Conservation (phyloP, 1,140 invertebrate species). For the Cyclina sinensis region DNA sequence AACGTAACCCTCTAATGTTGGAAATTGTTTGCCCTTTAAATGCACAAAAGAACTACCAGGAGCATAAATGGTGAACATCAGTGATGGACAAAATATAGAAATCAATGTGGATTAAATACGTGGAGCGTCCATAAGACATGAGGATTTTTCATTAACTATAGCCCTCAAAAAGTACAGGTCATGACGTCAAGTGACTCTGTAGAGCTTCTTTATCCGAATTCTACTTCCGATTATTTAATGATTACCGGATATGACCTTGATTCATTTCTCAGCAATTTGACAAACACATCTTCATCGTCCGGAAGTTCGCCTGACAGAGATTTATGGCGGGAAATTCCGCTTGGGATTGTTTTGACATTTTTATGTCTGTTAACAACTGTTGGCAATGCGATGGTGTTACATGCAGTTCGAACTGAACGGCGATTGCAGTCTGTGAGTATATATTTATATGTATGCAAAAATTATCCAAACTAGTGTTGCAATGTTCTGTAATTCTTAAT, state of each 20-base stretch:
- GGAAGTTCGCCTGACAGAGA: constrained; percentile 23
- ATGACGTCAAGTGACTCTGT: not conserved
- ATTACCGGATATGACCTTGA: not conserved
- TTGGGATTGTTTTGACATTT: constrained; percentile 78
- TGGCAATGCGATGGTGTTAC: constrained; percentile 84
- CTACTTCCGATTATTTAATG: not conserved
- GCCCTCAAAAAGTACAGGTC: not conserved
- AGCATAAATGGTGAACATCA: not conserved
- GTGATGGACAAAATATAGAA: no score
- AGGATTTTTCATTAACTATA: not conserved
- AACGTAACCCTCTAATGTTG: not conserved
- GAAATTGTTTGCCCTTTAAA: not conserved
- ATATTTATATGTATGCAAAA: no score
- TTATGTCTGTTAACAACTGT: constrained; percentile 82
- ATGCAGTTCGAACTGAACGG: constrained; percentile 83
- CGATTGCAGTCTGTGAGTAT: constrained; percentile 83
- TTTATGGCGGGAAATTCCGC: constrained; percentile 79
- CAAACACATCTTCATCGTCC: not conserved
- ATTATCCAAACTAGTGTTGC: no score
- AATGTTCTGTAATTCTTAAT: no score
- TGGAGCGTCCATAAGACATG: not conserved
- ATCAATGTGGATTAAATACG: not conserved
- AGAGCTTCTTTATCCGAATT: not conserved
- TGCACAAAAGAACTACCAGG: not conserved
- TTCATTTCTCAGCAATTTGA: constrained; percentile 26